Conservation (phyloP, 2,113 vertebrate genomes). For the Pelusios castaneus region DNA sequence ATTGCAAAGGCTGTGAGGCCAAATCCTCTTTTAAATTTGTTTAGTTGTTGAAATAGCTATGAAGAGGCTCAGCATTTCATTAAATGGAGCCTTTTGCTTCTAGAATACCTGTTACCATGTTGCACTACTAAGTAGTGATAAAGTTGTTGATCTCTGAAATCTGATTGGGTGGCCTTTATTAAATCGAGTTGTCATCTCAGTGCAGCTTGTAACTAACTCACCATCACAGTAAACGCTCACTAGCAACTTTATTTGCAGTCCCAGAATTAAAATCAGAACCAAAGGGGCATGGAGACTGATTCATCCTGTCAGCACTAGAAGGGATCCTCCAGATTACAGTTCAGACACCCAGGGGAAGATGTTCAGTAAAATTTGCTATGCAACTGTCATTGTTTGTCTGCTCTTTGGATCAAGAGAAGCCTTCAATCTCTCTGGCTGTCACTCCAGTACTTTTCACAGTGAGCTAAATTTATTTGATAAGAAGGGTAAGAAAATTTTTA, state of each 20-base stretch:
- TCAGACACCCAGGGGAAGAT: not conserved
- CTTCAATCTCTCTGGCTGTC: not conserved
- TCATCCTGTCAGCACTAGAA: not conserved
- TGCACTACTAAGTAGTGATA: not conserved
- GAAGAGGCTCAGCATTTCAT: not conserved
- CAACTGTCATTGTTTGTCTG: not conserved
- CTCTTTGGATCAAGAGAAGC: not conserved
- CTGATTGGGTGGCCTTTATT: not conserved
- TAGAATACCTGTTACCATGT: not conserved
- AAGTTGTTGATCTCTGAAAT: not conserved
- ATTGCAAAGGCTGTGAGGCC: not conserved
- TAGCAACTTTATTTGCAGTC: not conserved
- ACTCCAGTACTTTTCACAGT: not conserved
- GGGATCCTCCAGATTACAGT: not conserved
- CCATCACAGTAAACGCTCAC: not conserved
- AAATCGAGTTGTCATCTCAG: not conserved
- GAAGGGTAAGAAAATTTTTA: too few species aligned
- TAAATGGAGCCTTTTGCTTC: not conserved
- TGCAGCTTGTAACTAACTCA: not conserved
- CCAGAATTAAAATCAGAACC: not conserved
- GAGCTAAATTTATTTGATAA: too few species aligned
- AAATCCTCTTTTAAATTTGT: not conserved
- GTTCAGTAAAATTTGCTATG: not conserved
- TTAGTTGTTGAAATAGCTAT: not conserved
- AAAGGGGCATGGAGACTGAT: not conserved